phyloP scores from a whole-genome alignment of 2,797 vertebrate genomes.

The Phoxinus dragarum region DNA sequence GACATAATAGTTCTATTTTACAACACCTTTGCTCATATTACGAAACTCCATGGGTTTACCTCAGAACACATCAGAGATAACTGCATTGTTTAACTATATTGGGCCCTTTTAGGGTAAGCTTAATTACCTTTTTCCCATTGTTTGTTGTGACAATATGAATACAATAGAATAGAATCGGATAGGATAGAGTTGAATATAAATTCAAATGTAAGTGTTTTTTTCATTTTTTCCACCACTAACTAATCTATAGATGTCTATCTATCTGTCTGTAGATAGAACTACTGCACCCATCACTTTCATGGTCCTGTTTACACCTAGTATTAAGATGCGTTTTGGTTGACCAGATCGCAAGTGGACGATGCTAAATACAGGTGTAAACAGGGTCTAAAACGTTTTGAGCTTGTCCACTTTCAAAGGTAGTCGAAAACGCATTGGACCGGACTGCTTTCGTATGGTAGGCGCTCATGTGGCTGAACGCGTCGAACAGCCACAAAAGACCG shows the following conservation, averaged over 20 bases:
- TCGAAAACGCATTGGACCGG: no score
- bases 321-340: not conserved
- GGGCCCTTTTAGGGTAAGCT: not conserved
- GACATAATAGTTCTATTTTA: not conserved
- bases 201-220: not conserved
- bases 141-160: not conserved
- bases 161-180: not conserved
- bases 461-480: no score
- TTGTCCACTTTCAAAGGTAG: no score
- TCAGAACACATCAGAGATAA: slow-evolving; percentile 2
- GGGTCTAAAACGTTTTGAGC: not conserved
- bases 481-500: not conserved
- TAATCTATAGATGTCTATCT: no score
- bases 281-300: not conserved
- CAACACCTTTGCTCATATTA: slow-evolving; percentile 17
- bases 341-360: not conserved
- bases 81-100: not conserved
- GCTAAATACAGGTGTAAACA: no score
- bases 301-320: not conserved
- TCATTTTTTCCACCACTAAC: no score
- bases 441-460: no score
- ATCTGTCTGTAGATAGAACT: not conserved
- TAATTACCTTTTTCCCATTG: not conserved
- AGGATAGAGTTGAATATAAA: not conserved
- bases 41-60: not conserved